Evolutionary conservation across 2,797 vertebrate genomes (phyloP), one percentile per base, ranked within the genome.

Genomic region (Heliangelus exortis): DNA sequence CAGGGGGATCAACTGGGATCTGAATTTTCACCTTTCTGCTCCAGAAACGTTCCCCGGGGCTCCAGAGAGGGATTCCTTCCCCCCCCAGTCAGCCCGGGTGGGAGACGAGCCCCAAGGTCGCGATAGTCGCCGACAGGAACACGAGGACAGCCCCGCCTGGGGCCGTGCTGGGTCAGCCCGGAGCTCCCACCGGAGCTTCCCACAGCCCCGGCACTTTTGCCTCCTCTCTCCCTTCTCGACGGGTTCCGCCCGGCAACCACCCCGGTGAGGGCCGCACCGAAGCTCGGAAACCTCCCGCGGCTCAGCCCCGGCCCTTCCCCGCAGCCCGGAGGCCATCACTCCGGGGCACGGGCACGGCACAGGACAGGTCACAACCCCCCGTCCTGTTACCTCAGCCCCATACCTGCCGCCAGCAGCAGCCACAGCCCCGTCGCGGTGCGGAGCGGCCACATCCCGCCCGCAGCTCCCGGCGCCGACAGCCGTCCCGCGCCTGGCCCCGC

Each of bases 361-460:
- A 33, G 12, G 54, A 22, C n/a, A 5, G 21, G 8, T 5, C n/a
- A 7, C 11, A 18, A 3, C 8, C 10, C 15, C 10, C 5, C 36
- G 1, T 1, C 7, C 19, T 47, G 16, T 26, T 7, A 39, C 55
- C 47, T 6, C 13, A 7, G 18, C 39, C 75, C 59, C 29, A 3
- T 89, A 84, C 91, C 94, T 84, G 82, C 74, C 5, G 71, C 92
- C 54, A 29, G 12, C 80, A 61, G 7, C 72, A 9, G 1, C 3
- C 4, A 19, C 39, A 51, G 39, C 67, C 57, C 55, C 18, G 9
- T 4, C 21, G 0, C 53, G 0, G 5, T 58, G 0, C 65, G n/a
- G 2, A 58, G 29, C 69, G 0, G 2, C 45, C 25, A 10, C 91
- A 92, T 92, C 10, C 26, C 75, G 25, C 72, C 66, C 5, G 2